Evolutionary conservation across 2,888 invertebrate species (phyloP).

Genomic region (Eumacrocentrus americanus): DNA sequence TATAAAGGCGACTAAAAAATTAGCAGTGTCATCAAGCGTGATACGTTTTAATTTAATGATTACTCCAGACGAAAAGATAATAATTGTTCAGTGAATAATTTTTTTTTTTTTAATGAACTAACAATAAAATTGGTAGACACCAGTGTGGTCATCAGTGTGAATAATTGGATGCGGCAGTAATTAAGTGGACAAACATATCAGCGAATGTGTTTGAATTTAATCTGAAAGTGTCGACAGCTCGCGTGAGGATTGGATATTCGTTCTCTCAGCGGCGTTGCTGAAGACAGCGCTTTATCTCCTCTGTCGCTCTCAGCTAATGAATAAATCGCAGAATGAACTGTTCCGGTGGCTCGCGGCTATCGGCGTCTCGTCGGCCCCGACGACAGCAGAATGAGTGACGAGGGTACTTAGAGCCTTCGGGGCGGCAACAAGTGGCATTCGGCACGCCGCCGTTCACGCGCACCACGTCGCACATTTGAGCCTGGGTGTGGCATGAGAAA

Average conservation of each 20-base stretch:
- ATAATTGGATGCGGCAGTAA: not conserved
- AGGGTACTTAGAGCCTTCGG: slow-evolving; percentile 43
- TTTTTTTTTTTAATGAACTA: no score
- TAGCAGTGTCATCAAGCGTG: not conserved
- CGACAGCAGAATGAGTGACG: slow-evolving; percentile 45
- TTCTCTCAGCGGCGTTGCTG: not conserved
- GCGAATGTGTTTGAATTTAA: slow-evolving; percentile 7
- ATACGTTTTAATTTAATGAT: slow-evolving; percentile 4
- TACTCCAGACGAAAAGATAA: not conserved
- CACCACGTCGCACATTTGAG: slow-evolving; percentile 31
- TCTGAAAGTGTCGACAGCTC: slow-evolving; percentile 10
- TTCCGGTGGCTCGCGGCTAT: slow-evolving; percentile 42
- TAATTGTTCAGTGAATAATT: no score
- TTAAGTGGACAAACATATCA: slow-evolving; percentile 4
- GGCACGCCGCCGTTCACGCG: slow-evolving; percentile 40
- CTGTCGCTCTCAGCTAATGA: slow-evolving; percentile 22
- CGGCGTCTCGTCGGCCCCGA: slow-evolving; percentile 31
- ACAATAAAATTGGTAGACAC: no score
- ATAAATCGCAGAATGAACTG: slow-evolving; percentile 42
- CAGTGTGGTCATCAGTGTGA: not conserved
- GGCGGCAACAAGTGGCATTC: slow-evolving; percentile 56
- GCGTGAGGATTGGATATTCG: slow-evolving; percentile 12
- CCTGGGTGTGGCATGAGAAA: slow-evolving; percentile 24
- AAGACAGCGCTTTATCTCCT: not conserved
- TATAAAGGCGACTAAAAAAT: not conserved